Evolutionary conservation across 2,797 vertebrate species (phyloP).

Genomic region (Sebastes paucispinis): DNA sequence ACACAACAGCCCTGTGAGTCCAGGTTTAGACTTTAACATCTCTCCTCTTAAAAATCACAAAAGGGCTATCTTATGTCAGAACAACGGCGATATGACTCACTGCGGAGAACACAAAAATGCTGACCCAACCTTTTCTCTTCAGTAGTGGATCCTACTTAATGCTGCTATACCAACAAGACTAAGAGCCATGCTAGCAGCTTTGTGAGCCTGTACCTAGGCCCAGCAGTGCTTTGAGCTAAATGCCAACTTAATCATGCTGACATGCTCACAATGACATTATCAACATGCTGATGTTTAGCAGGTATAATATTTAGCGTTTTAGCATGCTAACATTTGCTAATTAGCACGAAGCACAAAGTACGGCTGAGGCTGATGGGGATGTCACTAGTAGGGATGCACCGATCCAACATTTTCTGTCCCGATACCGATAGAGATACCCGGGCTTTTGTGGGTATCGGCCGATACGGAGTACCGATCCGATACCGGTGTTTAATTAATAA

Average conservation of each 20-base stretch:
- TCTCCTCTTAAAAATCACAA: background rate
- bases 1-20: background rate
- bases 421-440: too few species aligned
- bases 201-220: background rate
- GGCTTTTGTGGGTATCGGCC: too few species aligned
- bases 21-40: background rate
- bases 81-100: background rate
- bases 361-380: background rate
- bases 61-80: background rate
- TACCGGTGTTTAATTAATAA: too few species aligned
- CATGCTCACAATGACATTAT: background rate
- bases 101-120: background rate
- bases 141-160: background rate
- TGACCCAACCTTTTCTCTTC: background rate
- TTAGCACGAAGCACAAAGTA: background rate
- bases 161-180: background rate
- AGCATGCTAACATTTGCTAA: background rate
- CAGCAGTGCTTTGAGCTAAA: background rate
- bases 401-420: too few species aligned
- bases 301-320: background rate
- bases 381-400: too few species aligned
- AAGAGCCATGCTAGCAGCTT: background rate
- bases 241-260: background rate
- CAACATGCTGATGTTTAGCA: background rate
- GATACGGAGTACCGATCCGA: too few species aligned